Evolutionary conservation across 2,888 invertebrate species (phyloP), one percentile per base, ranked within the genome.

Genomic region (Crossocerus cetratus): DNA sequence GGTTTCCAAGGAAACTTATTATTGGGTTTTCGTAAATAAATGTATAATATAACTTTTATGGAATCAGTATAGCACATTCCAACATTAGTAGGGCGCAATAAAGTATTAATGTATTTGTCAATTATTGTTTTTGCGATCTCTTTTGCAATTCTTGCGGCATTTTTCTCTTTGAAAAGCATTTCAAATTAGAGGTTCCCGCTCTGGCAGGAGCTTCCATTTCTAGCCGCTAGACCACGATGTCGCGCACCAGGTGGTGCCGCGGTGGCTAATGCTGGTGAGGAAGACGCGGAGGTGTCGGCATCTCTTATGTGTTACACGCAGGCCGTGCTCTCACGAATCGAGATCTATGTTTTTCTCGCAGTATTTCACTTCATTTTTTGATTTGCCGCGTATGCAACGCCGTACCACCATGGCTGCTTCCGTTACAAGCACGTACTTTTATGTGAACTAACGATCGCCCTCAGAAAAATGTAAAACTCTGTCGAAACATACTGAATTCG

Each of bases 341-440:
- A 54, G 18, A 54, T 2, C 21, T 56, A 14, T 21, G 23, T 56
- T 18, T 20, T 32, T 32, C 32, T 32, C 32, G 32, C 11, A 32
- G 32, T 32, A 32, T 32, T 32, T 32, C 32, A 32, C 71, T 57
- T 76, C 59, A 74, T 65, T 78, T 77, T 77, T 77, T 74, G 53
- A 75, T 78, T 72, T 66, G 76, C 75, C 77, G 77, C 76, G 78
- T 74, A 74, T 65, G 79, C 80, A 81, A 75, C 74, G 80, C 80
- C 71, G 76, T 78, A 55, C 65, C 23, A 73, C 72, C 74, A 84
- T 83, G 81, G 82, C 82, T 79, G 80, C 74, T 83, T 84, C 83
- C 76, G 83, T 76, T 76, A 70, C 22, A 44, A 65, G 74, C 56
- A 73, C 44, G 54, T 72, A 69, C 59, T 77, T 32, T 77, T 75